Evolutionary conservation across 2,888 invertebrate genomes (phyloP).

Genomic region (Sphaeridia pumilis): DNA sequence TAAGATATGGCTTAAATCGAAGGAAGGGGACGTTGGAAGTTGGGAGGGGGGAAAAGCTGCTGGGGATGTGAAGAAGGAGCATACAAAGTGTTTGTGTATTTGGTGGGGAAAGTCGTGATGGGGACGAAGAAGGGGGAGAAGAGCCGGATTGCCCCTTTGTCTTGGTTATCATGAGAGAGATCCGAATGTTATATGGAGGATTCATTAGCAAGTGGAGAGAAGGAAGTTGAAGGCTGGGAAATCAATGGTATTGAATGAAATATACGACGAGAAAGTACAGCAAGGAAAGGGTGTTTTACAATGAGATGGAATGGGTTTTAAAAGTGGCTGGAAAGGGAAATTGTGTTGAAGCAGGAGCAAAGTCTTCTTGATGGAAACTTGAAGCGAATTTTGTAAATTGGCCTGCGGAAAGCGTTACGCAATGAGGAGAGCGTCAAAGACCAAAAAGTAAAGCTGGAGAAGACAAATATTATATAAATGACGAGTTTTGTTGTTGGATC

Average conservation of each 20-base stretch:
- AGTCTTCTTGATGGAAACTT: not conserved
- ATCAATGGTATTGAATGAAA: conserved; percentile 3
- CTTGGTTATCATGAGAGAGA: not conserved
- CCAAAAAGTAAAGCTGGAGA: too few species aligned
- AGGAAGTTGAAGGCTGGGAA: not conserved
- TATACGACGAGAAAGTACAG: too few species aligned
- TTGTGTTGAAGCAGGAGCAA: not conserved
- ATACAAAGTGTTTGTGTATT: not conserved
- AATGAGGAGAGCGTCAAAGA: too few species aligned
- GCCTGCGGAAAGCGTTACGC: too few species aligned
- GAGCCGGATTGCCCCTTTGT: not conserved
- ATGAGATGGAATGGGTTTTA: too few species aligned
- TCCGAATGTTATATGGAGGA: not conserved
- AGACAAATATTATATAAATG: too few species aligned
- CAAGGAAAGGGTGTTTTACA: too few species aligned
- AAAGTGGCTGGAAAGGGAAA: not conserved
- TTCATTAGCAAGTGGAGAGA: not conserved
- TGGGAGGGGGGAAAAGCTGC: not conserved
- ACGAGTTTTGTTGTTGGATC: too few species aligned
- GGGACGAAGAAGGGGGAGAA: not conserved
- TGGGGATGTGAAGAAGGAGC: not conserved
- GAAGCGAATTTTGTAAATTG: not conserved
- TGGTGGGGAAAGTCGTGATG: conserved; percentile 2
- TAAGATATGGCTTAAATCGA: too few species aligned
- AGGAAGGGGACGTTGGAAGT: not conserved